Base-by-base conservation (phyloP, 2,888 invertebrate species). In the Sisyra nigra region DNA sequence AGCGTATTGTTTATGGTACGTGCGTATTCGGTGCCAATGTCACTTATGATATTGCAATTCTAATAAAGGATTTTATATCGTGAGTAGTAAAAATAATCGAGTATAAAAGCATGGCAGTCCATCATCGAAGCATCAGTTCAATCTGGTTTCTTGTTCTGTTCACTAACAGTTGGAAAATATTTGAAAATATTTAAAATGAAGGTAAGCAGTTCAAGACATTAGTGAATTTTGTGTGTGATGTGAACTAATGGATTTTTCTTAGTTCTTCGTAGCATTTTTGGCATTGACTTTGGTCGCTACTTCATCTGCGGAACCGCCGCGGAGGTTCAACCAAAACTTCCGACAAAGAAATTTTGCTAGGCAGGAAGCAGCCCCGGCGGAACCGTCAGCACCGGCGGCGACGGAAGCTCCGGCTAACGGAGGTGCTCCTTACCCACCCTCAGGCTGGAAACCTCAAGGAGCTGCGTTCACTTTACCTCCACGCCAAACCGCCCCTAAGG, bases 391-490 rank as follows among this genome's bases (percentile, higher is more conserved):
- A 11, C 29, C 45, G 10, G 19, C 8, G 8, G 15, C 15, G 11
- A n/a, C 31, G 13, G 44, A 46, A 15, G 36, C 46, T 18, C 43
- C 17, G 5, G 53, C 30, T 36, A 41, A 35, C 8, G 33, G 35
- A 29, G 41, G 19, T 1, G 59, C 58, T 5, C 63, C 66, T 3
- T 69, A 68, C 46, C 46, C 53, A 15, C 52, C 65, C 3, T 59
- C 66, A 10, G 66, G 65, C 24, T 68, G 64, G 62, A 59, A 53
- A 46, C 68, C 69, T 17, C 52, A 57, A 9, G 68, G 68, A 10
- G 61, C 62, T 37, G 51, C 59, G 2, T 67, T 68, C 44, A 56
- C 59, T 44, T 54, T 65, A 3, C 67, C 67, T 2, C 55, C 55
- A 35, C 53, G 52, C 46, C 47, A 46, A 46, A 31, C 45, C 45